Base-by-base conservation (phyloP, 2,113 vertebrate genomes). In the Theristicus caerulescens region DNA sequence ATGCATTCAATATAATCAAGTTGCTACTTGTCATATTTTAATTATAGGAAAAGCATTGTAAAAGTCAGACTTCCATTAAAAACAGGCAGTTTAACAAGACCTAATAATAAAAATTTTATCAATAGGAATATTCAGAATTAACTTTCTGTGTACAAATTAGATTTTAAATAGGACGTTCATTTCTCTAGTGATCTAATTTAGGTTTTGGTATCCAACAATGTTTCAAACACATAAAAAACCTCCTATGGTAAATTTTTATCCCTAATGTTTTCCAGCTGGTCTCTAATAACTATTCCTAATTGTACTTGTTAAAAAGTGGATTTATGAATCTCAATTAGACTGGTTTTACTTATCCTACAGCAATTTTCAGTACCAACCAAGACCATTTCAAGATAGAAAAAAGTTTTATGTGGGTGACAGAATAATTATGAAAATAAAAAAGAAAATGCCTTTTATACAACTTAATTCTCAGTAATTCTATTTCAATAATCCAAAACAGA, bases 281-380 rank as follows among this genome's bases (percentile, higher is more conserved):
- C 88, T 84, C 97, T 98, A 96, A 96, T 98, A 97, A 98, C 97
- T 97, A 96, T 97, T 97, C 95, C 94, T 98, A 98, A 98, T 97
- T 97, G 97, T 97, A 96, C 97, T 97, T 97, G 97, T 98, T 98
- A 97, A 97, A 98, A 98, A 95, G 90, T 71, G 81, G 97, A 98
- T 98, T 98, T 98, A 98, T 97, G 98, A 96, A 97, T 96, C 97
- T 97, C 97, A 98, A 96, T 98, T 98, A 98, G 94, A 70, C 74
- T n/a, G 70, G 95, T 96, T 81, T 91, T 94, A 97, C 93, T 97
- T 82, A 81, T 73, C 49, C 86, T 32, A 89, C 93, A 90, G 92
- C 93, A 74, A 93, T 95, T 97, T 97, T 67, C 96, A 82, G 83
- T 77, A 94, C 72, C 89, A 88, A 93, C 88, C 49, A 97, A 91